Conservation (phyloP, 2,113 vertebrate species). For the Poecilia latipinna region DNA sequence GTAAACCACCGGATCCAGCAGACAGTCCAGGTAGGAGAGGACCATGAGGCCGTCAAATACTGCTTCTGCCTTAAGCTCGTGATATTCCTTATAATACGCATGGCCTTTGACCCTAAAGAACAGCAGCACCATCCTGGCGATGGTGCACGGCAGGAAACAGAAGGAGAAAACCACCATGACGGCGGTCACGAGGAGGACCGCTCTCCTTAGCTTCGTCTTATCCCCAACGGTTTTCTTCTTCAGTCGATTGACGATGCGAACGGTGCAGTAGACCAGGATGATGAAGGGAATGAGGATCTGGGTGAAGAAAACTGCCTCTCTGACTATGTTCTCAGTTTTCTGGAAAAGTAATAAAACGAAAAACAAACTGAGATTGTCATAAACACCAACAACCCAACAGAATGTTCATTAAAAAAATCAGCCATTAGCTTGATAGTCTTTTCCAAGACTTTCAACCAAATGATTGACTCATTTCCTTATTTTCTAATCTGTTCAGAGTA, state of each 20-base stretch:
- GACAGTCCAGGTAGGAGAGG: conserved; percentile 82
- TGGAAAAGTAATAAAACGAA: conserved; percentile 5
- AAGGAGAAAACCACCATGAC: conserved; percentile 76
- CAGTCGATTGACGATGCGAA: conserved; percentile 72
- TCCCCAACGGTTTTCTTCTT: conserved; percentile 70
- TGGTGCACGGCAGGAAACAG: conserved; percentile 80
- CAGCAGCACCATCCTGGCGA: conserved; percentile 78
- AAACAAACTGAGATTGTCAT: too few species aligned
- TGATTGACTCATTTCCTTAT: not conserved
- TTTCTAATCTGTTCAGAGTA: not conserved
- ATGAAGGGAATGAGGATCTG: conserved; percentile 79
- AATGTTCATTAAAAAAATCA: too few species aligned
- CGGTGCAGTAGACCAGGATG: conserved; percentile 79
- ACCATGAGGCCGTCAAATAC: conserved; percentile 80
- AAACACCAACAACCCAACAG: too few species aligned
- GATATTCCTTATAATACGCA: conserved; percentile 37
- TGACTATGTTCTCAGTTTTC: conserved; percentile 42
- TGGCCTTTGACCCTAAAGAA: not conserved
- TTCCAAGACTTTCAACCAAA: not conserved
- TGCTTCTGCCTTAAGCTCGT: conserved; percentile 16
- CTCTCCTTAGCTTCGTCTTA: conserved; percentile 71
- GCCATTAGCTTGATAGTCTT: not conserved
- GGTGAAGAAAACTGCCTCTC: conserved; percentile 73
- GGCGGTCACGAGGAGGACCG: conserved; percentile 69
- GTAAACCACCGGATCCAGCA: conserved; percentile 82